These are phyloP conservation scores for Ferdinandea cuprea DNA, from an alignment of 2,888 invertebrate species.

Conservation along the genomic window DNA sequence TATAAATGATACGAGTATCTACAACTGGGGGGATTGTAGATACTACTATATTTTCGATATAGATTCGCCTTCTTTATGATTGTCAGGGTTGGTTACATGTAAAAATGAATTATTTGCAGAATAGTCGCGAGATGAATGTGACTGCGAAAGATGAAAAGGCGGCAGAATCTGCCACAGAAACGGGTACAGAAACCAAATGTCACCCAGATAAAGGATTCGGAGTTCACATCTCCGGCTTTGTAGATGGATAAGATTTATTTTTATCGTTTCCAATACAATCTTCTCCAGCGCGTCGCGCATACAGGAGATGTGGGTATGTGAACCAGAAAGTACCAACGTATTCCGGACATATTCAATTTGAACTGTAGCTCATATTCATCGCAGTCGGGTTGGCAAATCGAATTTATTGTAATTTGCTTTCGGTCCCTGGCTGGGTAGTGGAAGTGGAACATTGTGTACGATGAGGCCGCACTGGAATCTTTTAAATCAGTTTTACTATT, in stretches of 20 bases:
- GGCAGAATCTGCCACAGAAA: neutral
- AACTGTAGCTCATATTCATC: constrained; percentile 61
- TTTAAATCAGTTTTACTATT: constrained; percentile 61
- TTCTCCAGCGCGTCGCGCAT: constrained; percentile 72
- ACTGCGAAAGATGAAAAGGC: constrained; percentile 17
- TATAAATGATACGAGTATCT: constrained; percentile 27
- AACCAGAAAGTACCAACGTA: constrained; percentile 33
- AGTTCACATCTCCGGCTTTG: constrained; percentile 51
- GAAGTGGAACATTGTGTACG: constrained; percentile 26
- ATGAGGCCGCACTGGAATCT: constrained; percentile 63
- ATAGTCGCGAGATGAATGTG: constrained; percentile 59
- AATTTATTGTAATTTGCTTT: constrained; percentile 68
- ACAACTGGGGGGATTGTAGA: neutral
- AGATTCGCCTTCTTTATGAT: constrained; percentile 6
- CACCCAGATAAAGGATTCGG: constrained; percentile 66
- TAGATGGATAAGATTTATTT: constrained; percentile 80
- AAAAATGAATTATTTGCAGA: constrained; percentile 63
- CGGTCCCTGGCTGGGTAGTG: constrained; percentile 8
- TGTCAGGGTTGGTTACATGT: constrained; percentile 26
- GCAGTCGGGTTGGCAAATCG: constrained; percentile 63
- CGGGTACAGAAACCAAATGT: constrained; percentile 61
- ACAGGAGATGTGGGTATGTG: constrained; percentile 14
- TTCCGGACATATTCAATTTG: constrained; percentile 66
- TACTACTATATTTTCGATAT: constrained; percentile 35
- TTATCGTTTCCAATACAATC: constrained; percentile 81